phyloP scores from a whole-genome alignment of 1,140 invertebrate species.

The Phortica variegata region DNA sequence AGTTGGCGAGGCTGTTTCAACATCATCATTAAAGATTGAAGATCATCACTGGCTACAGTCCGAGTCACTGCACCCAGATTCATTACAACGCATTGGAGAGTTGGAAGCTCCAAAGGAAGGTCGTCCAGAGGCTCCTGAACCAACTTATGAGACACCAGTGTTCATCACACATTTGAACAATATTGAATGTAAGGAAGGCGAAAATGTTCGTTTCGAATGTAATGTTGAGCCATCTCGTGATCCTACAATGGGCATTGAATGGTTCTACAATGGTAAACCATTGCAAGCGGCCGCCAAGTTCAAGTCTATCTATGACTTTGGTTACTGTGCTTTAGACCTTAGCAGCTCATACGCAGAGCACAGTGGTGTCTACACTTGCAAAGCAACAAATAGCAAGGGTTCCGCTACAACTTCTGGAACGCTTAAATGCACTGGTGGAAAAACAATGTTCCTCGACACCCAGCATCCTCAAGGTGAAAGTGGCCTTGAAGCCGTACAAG shows the following conservation, averaged over 20 bases:
- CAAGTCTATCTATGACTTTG: slow-evolving; percentile 86
- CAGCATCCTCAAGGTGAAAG: slow-evolving; percentile 87
- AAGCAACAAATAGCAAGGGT: slow-evolving; percentile 88
- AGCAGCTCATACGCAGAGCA: slow-evolving; percentile 81
- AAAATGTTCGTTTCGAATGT: slow-evolving; percentile 92
- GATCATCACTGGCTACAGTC: slow-evolving; percentile 83
- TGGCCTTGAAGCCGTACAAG: slow-evolving; percentile 81
- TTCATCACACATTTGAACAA: slow-evolving; percentile 91
- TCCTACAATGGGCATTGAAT: slow-evolving; percentile 90
- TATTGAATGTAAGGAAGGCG: slow-evolving; percentile 84
- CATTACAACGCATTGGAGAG: slow-evolving; percentile 80
- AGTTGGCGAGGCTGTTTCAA: slow-evolving; percentile 88
- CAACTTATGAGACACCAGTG: slow-evolving; percentile 79
- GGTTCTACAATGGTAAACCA: slow-evolving; percentile 85
- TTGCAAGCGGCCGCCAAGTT: slow-evolving; percentile 77
- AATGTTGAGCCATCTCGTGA: slow-evolving; percentile 92
- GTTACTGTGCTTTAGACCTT: slow-evolving; percentile 82
- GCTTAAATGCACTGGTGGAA: slow-evolving; percentile 76
- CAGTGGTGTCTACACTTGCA: slow-evolving; percentile 87
- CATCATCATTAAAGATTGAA: slow-evolving; percentile 85
- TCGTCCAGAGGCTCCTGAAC: slow-evolving; percentile 69
- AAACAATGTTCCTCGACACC: slow-evolving; percentile 79
- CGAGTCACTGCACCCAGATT: slow-evolving; percentile 88
- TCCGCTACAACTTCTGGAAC: slow-evolving; percentile 85
- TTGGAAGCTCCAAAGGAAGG: slow-evolving; percentile 76